These are phyloP conservation scores for Drosophila acutilabella DNA, from an alignment of 2,888 invertebrate genomes.

Conservation along the genomic window DNA sequence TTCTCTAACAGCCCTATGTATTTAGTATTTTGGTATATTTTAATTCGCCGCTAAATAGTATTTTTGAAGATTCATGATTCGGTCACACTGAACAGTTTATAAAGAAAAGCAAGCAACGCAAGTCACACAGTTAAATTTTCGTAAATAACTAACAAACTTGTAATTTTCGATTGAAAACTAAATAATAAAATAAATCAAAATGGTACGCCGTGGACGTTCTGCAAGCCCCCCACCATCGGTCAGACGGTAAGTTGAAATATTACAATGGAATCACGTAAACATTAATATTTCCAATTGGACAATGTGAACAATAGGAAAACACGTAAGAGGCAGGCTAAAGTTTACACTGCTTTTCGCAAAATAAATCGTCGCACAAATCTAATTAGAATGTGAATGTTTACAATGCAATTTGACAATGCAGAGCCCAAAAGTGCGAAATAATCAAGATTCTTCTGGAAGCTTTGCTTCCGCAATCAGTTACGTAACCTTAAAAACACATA, in stretches of 20 bases:
- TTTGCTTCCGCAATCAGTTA: constrained; percentile 56
- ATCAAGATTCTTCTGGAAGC: constrained; percentile 43
- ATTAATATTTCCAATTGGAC: constrained; percentile 22
- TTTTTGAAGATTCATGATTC: not conserved
- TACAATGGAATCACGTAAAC: not conserved
- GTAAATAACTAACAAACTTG: constrained; percentile 43
- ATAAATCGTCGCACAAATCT: not conserved
- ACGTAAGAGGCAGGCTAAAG: constrained; percentile 14
- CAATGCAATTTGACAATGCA: not conserved
- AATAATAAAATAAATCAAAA: constrained; percentile 81
- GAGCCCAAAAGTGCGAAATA: not conserved
- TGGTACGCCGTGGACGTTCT: constrained; percentile 92
- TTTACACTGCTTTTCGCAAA: constrained; percentile 2
- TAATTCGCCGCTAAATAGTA: not conserved
- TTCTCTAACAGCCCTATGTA: not conserved
- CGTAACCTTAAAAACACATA: constrained; percentile 64
- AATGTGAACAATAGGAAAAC: constrained; percentile 3
- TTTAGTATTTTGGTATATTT: not conserved
- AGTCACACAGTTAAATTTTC: constrained; percentile 48
- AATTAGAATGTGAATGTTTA: not conserved
- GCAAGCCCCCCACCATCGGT: constrained; percentile 89
- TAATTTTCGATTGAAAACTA: constrained; percentile 17
- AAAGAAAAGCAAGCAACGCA: constrained; percentile 41
- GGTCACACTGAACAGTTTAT: constrained; percentile 43
- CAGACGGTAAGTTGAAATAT: constrained; percentile 86